Conservation (phyloP, 2,888 invertebrate species). For the Leucophenga montana region DNA sequence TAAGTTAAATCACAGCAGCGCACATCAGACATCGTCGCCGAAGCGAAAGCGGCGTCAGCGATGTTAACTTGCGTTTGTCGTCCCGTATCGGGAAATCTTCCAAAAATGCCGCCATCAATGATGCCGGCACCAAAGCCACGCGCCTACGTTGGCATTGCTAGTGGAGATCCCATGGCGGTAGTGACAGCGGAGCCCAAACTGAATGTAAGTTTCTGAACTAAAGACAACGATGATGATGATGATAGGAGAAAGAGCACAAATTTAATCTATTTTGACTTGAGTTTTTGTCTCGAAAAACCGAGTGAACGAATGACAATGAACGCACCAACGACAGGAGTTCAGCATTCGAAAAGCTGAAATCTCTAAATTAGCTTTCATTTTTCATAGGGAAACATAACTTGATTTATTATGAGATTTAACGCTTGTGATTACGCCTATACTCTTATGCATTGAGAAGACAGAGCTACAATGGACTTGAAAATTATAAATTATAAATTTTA, state of each 20-base stretch:
- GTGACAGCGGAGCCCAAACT: slow-evolving; percentile 73
- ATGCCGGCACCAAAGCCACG: slow-evolving; percentile 65
- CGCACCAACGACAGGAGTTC: not conserved
- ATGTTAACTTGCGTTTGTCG: slow-evolving; percentile 74
- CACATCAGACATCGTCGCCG: not conserved
- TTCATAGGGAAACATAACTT: slow-evolving; percentile 58
- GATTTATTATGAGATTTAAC: slow-evolving; percentile 50
- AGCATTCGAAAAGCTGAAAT: slow-evolving; percentile 21
- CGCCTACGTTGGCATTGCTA: slow-evolving; percentile 49
- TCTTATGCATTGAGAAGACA: slow-evolving; percentile 16
- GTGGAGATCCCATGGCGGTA: slow-evolving; percentile 50
- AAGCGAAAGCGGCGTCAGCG: slow-evolving; percentile 22
- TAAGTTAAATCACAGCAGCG: not conserved
- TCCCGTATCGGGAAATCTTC: slow-evolving; percentile 72
- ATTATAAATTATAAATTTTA: slow-evolving; percentile 66
- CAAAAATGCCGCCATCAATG: slow-evolving; percentile 70
- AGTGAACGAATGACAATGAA: not conserved
- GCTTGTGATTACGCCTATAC: slow-evolving; percentile 9
- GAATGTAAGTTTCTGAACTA: slow-evolving; percentile 61
- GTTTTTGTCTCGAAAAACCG: not conserved
- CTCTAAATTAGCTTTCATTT: slow-evolving; percentile 63
- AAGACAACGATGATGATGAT: slow-evolving; percentile 32
- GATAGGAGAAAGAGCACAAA: slow-evolving; percentile 47
- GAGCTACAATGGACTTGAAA: slow-evolving; percentile 48
- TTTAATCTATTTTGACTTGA: slow-evolving; percentile 24